phyloP scores from a whole-genome alignment of 2,888 invertebrate genomes.

The Dromius quadrimaculatus region DNA sequence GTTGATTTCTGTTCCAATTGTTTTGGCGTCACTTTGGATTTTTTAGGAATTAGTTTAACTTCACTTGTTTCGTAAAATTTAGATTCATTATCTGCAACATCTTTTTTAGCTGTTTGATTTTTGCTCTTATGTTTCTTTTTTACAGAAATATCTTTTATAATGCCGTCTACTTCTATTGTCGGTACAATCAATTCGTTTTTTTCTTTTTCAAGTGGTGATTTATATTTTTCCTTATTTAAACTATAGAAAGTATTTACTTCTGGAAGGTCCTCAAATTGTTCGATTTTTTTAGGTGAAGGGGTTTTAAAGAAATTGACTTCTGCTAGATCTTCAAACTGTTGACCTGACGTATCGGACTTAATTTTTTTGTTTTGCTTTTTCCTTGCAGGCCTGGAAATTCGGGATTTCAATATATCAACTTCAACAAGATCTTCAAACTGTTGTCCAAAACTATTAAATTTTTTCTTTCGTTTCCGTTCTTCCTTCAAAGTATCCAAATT shows the following conservation, averaged over 20 bases:
- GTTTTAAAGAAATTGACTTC: conserved; percentile 1
- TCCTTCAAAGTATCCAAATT: too few relatives aligned
- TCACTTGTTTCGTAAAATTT: too few relatives aligned
- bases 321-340: background rate
- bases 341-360: background rate
- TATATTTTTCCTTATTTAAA: background rate
- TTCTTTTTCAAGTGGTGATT: conserved; percentile 5
- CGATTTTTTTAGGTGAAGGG: background rate
- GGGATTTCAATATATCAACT: background rate
- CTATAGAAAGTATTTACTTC: conserved; percentile 1
- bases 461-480: conserved; percentile 12
- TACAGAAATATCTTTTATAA: too few relatives aligned
- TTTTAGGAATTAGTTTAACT: too few relatives aligned
- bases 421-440: background rate
- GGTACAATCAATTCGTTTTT: background rate
- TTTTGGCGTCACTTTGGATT: too few relatives aligned
- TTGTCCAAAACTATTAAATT: background rate
- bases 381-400: too few relatives aligned
- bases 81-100: background rate
- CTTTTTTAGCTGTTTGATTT: background rate
- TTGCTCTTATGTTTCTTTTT: conserved; percentile 10
- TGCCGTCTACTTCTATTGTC: too few relatives aligned
- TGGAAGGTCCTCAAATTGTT: background rate
- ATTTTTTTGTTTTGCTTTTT: background rate
- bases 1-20: too few relatives aligned